These are phyloP conservation scores for Plebejus melissa DNA, from an alignment of 2,888 invertebrate genomes.

Conservation along the genomic window DNA sequence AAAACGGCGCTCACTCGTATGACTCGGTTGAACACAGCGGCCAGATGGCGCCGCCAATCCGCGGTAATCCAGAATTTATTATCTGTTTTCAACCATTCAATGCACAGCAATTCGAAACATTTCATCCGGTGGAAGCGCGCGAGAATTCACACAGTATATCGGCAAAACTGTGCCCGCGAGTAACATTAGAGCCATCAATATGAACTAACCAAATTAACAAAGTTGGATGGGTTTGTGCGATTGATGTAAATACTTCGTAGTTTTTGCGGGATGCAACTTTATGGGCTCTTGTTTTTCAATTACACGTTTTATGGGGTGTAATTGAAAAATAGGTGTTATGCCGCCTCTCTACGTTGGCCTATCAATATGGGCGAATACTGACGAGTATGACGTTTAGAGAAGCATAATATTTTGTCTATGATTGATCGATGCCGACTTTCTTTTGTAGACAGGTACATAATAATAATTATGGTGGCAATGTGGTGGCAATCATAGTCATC, in stretches of 20 bases:
- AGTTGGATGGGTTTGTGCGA: constrained; percentile 16
- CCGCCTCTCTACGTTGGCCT: too few species aligned
- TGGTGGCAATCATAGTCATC: too few species aligned
- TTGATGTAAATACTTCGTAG: constrained; percentile 16
- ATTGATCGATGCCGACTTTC: too few species aligned
- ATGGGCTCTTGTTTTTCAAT: constrained; percentile 2
- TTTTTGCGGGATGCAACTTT: constrained; percentile 1
- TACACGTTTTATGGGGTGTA: background rate
- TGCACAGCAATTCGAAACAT: constrained; percentile 53
- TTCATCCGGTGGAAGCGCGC: constrained; percentile 44
- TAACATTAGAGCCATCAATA: constrained; percentile 23
- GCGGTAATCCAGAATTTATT: constrained; percentile 68
- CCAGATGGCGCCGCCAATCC: constrained; percentile 62
- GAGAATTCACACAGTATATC: constrained; percentile 31
- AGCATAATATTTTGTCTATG: too few species aligned
- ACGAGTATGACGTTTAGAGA: too few species aligned
- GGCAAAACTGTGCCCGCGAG: constrained; percentile 29
- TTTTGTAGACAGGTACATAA: too few species aligned
- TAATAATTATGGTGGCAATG: too few species aligned
- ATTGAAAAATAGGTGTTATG: too few species aligned
- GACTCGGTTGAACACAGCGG: constrained; percentile 55
- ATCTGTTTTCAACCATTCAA: constrained; percentile 65
- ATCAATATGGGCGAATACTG: too few species aligned
- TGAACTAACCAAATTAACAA: constrained; percentile 26
- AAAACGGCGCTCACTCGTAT: constrained; percentile 41